Base-by-base conservation (phyloP, 1,140 invertebrate species). In the Anoplophora glabripennis region DNA sequence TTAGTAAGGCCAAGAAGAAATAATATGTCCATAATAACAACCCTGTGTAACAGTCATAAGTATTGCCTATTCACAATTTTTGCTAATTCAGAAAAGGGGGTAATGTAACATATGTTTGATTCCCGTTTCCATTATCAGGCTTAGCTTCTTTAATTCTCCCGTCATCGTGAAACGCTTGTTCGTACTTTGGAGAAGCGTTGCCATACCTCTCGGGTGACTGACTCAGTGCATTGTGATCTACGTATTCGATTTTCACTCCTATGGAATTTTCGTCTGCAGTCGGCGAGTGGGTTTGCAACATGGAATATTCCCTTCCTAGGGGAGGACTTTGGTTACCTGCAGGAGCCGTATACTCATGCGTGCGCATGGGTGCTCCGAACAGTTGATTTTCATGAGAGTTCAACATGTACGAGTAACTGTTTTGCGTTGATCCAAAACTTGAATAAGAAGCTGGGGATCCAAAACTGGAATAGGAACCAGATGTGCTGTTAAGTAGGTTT, bases 31-130 rank as follows among this genome's bases (percentile, higher is more conserved):
- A 28, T 28, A n/a, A n/a, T n/a, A 28, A 28, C 21, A 28, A 28
- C 21, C 21, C 5, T 3, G 21, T 28, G 21, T 7, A 48, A 12
- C 11, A 33, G 4, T 34, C 14, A 54, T 33, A 54, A 54, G 33
- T 44, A 44, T 12, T 28, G 52, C 18, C 40, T 54, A 28, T 54
- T 54, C 8, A 54, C 38, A 54, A 54, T 40, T 34, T 44, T 54
- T 9, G 52, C 52, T 71, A 88, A 79, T 87, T 87, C 81, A 86
- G 81, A 86, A 88, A 87, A 84, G 86, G 85, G 78, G 86, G 86
- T 74, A 88, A 76, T 40, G 85, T 82, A 7, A 86, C 85, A 66
- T 86, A 87, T 46, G 78, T 83, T 69, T 83, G 86, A 61, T 80
- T 80, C 15, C 70, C 76, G 34, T 77, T 82, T n/a, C 64, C 65